Conservation (phyloP, 2,888 invertebrate species). For the Pheosia gnoma region DNA sequence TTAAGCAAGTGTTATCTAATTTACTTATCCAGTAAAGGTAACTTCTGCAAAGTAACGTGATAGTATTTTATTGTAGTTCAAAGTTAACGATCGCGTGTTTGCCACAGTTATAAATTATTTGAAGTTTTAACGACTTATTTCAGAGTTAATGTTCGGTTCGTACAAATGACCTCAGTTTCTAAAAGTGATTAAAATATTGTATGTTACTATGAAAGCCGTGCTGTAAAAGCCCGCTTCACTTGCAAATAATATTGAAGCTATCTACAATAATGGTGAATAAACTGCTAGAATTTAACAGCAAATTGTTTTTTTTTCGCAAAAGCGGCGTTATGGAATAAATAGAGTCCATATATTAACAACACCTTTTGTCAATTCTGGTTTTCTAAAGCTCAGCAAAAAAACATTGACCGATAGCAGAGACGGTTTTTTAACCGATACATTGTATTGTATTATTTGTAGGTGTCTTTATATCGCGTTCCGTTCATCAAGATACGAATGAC, state of each 20-base stretch:
- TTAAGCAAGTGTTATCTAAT: too few species aligned
- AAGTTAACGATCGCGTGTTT: conserved; percentile 47
- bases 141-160: conserved; percentile 22
- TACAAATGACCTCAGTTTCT: conserved; percentile 38
- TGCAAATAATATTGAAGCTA: neutral
- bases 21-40: neutral
- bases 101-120: conserved; percentile 42
- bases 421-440: neutral
- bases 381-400: too few species aligned
- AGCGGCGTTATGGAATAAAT: too few species aligned
- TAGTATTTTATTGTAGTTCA: conserved; percentile 26
- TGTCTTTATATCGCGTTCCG: conserved; percentile 36
- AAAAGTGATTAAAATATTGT: conserved; percentile 38
- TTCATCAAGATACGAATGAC: conserved; percentile 57
- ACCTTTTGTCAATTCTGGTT: too few species aligned
- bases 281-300: conserved; percentile 18
- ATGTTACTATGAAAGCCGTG: conserved; percentile 40
- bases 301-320: too few species aligned
- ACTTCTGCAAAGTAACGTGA: neutral
- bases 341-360: too few species aligned
- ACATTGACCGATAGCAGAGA: neutral
- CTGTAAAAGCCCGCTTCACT: conserved; percentile 2
- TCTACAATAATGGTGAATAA: conserved; percentile 18
- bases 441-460: conserved; percentile 8
- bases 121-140: conserved; percentile 45